phyloP scores from a whole-genome alignment of 2,113 vertebrate species.

The Phalacrocorax pelagicus region DNA sequence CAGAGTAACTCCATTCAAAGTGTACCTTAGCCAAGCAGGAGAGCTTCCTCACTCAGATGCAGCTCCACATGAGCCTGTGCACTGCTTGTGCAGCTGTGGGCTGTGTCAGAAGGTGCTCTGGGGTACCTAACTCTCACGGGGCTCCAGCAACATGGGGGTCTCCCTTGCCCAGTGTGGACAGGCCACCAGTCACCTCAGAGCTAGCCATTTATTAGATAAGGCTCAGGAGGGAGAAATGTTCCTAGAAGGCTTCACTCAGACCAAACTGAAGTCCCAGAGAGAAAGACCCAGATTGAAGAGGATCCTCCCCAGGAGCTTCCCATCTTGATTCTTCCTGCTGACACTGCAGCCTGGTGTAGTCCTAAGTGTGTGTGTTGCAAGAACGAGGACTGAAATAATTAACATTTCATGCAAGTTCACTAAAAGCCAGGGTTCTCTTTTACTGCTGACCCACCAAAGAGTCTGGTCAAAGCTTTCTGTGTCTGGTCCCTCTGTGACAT shows the following conservation, averaged over 20 bases:
- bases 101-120: background rate
- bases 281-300: background rate
- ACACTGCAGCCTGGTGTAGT: background rate
- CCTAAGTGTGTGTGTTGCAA: background rate
- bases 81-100: background rate
- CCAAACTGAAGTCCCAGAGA: background rate
- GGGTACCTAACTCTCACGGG: accelerated
- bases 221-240: background rate
- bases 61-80: background rate
- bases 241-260: background rate
- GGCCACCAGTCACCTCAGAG: background rate
- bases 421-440: background rate
- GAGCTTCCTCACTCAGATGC: background rate
- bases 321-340: background rate
- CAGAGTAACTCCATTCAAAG: background rate
- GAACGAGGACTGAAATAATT: background rate
- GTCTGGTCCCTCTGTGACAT: background rate
- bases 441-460: background rate
- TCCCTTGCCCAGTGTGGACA: background rate
- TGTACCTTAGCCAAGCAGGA: background rate
- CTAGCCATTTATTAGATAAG: background rate
- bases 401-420: background rate
- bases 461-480: slow-evolving; percentile 2
- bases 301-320: background rate
- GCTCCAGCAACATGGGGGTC: accelerated